Base-by-base conservation (phyloP, 2,888 invertebrate genomes). In the Exephanes ischioxanthus region DNA sequence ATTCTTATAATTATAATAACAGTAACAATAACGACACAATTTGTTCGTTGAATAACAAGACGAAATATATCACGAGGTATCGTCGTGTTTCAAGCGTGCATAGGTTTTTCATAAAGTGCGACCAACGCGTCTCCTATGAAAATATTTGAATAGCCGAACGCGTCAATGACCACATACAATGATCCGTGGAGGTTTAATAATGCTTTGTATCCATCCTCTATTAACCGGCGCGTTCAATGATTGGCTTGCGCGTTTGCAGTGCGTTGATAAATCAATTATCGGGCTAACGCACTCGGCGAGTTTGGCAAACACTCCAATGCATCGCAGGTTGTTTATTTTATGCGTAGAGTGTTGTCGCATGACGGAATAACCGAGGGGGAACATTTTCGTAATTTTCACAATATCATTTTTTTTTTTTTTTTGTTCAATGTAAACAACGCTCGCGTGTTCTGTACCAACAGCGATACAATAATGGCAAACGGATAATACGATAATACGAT, bases 211-310 rank as follows among this genome's bases (percentile, higher is more conserved):
- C 22, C 58, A 58, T 58, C 58, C 45, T 26, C 58, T 22, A 58
- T 58, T 58, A 58, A 22, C 11, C 22, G 26, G 3, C 22, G 22
- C 5, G 30, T 30, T 33, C 63, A 14, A 63, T 63, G 26, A 30
- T n/a, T 37, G 30, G 63, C 33, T 16, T 63, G 16, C 16, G 37
- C 16, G 30, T 63, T 30, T 26, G 22, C 33, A 16, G 9, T n/a
- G 63, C 33, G 63, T 63, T 63, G 30, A 37, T 63, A 16, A n/a
- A 63, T 63, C 63, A 30, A 63, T 63, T 63, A 63, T 16, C 37
- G n/a, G 37, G 37, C n/a, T n/a, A 63, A 33, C 63, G 37, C 30
- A 30, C n/a, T 63, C 33, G 33, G 63, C 63, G 37, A 7, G 16
- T 63, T 63, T n/a, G 26, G n/a, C 33, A 16, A 63, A 33, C 30